phyloP scores from a whole-genome alignment of 2,888 invertebrate genomes.

The Lamellibrachia columna region DNA sequence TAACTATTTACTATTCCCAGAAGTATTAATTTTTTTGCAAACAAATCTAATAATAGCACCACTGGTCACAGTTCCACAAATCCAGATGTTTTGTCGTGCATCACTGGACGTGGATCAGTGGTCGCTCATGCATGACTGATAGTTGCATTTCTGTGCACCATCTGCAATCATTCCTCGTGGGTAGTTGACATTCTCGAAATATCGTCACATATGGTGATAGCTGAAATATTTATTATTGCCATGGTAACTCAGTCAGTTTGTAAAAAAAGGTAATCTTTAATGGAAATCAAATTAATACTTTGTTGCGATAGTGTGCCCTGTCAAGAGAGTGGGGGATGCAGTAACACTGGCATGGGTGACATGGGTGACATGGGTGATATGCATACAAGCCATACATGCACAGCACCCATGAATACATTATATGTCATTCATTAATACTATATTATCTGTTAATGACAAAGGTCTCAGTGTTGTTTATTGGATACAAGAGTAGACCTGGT shows the following conservation, averaged over 20 bases:
- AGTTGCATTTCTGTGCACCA: neutral
- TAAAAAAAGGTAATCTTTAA: neutral
- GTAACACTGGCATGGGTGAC: too few relatives aligned
- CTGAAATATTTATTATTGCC: neutral
- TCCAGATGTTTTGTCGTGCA: neutral
- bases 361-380: too few relatives aligned
- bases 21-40: neutral
- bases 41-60: neutral
- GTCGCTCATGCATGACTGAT: neutral
- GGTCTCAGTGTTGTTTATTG: too few relatives aligned
- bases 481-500: too few relatives aligned
- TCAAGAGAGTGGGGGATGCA: neutral
- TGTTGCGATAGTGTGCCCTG: neutral
- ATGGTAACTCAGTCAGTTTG: neutral
- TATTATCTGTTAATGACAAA: too few relatives aligned
- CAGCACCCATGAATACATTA: too few relatives aligned
- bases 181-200: neutral
- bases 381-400: too few relatives aligned
- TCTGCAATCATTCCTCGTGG: neutral
- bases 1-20: neutral
- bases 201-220: slow-evolving; percentile 1
- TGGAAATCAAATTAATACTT: neutral
- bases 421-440: too few relatives aligned
- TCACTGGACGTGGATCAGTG: neutral
- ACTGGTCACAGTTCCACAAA: neutral